These are phyloP conservation scores for Threskiornis aethiopicus DNA, from an alignment of 2,797 vertebrate genomes.

Conservation along the genomic window DNA sequence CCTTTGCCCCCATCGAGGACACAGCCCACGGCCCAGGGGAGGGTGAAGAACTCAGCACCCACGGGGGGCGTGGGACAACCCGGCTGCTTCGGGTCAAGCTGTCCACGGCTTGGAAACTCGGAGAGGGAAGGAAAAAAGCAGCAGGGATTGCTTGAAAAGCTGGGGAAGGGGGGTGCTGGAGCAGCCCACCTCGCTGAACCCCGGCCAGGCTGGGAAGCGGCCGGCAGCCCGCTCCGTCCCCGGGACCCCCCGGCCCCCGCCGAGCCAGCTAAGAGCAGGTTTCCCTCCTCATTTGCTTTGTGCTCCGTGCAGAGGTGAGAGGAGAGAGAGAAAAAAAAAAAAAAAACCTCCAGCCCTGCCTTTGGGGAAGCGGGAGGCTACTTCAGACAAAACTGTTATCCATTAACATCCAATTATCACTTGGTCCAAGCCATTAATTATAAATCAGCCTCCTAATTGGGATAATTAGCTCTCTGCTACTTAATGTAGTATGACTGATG, in stretches of 20 bases:
- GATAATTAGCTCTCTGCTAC: constrained; percentile 91
- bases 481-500: constrained; percentile 91
- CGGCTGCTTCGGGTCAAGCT: neutral
- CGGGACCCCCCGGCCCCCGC: neutral
- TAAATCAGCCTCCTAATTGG: constrained; percentile 95
- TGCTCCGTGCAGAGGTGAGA: neutral
- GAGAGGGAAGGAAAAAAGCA: neutral
- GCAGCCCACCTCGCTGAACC: neutral
- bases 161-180: neutral
- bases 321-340: neutral
- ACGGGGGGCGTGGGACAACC: too few species aligned
- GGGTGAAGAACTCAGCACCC: neutral
- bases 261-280: neutral
- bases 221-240: neutral
- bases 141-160: neutral
- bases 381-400: constrained; percentile 88
- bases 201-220: neutral
- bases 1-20: neutral
- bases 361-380: constrained; percentile 52
- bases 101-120: neutral
- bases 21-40: accelerated
- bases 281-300: neutral
- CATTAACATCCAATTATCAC: constrained; percentile 98
- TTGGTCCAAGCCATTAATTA: constrained; percentile 94
- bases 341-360: constrained; percentile 9